phyloP scores from a whole-genome alignment of 2,113 vertebrate genomes.

The Cinclus mexicanus region DNA sequence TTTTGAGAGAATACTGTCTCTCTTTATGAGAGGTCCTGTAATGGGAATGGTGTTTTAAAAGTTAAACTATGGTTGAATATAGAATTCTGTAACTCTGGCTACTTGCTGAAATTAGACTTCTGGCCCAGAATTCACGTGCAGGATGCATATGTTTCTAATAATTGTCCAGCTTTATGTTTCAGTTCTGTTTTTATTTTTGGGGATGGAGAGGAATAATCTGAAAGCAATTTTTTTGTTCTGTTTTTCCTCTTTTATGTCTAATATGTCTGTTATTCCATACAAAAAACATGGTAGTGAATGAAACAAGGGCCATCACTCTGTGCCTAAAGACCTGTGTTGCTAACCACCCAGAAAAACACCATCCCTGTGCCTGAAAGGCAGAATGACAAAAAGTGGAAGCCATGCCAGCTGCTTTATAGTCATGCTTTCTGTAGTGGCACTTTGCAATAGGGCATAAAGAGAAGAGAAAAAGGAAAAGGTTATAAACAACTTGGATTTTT shows the following conservation, averaged over 20 bases:
- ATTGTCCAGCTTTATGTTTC: not conserved
- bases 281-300: not conserved
- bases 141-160: not conserved
- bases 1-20: not conserved
- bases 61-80: not conserved
- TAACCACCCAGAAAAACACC: not conserved
- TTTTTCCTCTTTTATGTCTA: not conserved
- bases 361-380: not conserved
- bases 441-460: not conserved
- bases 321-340: not conserved
- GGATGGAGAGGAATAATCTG: rapidly evolving
- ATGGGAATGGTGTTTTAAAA: not conserved
- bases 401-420: not conserved
- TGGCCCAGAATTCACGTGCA: not conserved
- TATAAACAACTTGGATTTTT: not conserved
- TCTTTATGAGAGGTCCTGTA: not conserved
- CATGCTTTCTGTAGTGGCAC: not conserved
- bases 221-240: not conserved
- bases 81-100: not conserved
- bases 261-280: not conserved
- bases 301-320: not conserved
- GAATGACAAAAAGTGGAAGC: not conserved
- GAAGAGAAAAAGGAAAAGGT: not conserved
- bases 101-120: not conserved
- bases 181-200: not conserved